Base-by-base conservation (phyloP, 2,888 invertebrate genomes). In the Standfussiana lucernea region DNA sequence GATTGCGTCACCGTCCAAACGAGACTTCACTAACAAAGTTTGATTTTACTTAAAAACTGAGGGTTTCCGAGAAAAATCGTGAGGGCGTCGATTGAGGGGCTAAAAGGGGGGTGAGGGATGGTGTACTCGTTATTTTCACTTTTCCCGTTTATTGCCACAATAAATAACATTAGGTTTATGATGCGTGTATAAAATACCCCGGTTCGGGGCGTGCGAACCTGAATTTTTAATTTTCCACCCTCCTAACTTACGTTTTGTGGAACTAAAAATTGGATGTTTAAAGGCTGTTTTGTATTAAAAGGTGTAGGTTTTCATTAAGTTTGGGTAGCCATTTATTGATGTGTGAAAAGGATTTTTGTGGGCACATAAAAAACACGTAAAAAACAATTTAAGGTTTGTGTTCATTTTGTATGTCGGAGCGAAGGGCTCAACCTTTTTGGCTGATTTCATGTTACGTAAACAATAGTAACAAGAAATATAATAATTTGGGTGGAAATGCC, bases 91-190 rank as follows among this genome's bases (percentile, higher is more conserved):
- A 77, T 73, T 56, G 77, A n/a, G 84, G 71, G 32, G 79, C 21
- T 40, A 61, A 18, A 40, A 53, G 78, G 40, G 24, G 78, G 71
- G 66, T 64, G 70, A 45, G 72, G 78, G 70, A 62, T 37, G 78
- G 75, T 71, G 77, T 69, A 69, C 83, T 84, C 85, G 83, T 88
- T 90, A 89, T 89, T 90, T 90, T 88, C 85, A 89, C 88, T 89
- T 88, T 86, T 79, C 86, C 77, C 84, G 82, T 90, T 90, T 90
- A 90, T 90, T 88, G 83, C 89, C 80, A 85, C 90, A 88, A 90
- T 90, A 90, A 90, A 90, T 90, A 90, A 90, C 89, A 89, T 90
- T 89, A 89, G 86, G 88, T 89, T 90, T 90, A 90, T 89, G 89
- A 89, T 77, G 89, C 87, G 89, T 88, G 88, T 86, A 84, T 88